These are phyloP conservation scores for Choloepus hoffmanni DNA, from an alignment of 2,113 vertebrate genomes.

Conservation along the genomic window DNA sequence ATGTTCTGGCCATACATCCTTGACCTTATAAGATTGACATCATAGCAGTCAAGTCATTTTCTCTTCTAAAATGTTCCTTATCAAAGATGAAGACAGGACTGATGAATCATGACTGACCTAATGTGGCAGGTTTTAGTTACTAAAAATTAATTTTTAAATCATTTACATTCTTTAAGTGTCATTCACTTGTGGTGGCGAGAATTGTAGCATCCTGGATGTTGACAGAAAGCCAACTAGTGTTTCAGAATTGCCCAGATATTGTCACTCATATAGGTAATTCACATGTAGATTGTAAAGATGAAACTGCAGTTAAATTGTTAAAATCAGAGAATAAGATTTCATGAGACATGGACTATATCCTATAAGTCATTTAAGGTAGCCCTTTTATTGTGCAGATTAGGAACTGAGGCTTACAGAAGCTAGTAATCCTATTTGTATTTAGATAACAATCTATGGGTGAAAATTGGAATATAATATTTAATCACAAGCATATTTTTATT, in stretches of 20 bases:
- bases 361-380: not conserved
- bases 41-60: not conserved
- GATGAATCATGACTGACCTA: not conserved
- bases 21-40: not conserved
- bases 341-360: not conserved
- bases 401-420: not conserved
- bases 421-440: not conserved
- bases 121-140: not conserved
- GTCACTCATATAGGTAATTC: not conserved
- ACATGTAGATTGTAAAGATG: not conserved
- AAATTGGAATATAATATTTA: not conserved
- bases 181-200: not conserved
- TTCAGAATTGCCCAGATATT: not conserved
- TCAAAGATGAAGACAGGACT: not conserved
- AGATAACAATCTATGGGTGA: not conserved
- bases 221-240: not conserved
- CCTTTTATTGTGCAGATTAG: not conserved
- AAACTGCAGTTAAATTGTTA: not conserved
- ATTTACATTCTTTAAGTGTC: not conserved
- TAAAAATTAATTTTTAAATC: slow-evolving; percentile 2
- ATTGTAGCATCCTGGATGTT: not conserved
- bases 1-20: not conserved
- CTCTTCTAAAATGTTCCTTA: not conserved
- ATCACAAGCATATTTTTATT: not conserved
- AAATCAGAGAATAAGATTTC: slow-evolving; percentile 4